Conservation (phyloP, 2,797 vertebrate genomes). For the Parauchenoglanis punctatus region DNA sequence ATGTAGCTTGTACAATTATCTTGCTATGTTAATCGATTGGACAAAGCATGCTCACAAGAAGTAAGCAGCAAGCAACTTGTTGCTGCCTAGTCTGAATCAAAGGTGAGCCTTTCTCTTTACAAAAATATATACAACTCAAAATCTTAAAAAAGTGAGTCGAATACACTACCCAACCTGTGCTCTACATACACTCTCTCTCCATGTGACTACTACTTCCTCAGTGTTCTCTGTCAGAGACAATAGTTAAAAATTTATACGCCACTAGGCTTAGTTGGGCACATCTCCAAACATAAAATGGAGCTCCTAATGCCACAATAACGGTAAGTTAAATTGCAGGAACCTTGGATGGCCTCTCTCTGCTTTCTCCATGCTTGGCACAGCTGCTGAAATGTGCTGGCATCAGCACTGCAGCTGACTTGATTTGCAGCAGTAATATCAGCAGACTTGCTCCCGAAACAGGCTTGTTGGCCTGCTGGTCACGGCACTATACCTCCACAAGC, state of each 20-base stretch:
- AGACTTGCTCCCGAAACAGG: slow-evolving; percentile 24
- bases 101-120: not conserved
- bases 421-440: slow-evolving; percentile 51
- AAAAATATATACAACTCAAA: not conserved
- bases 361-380: slow-evolving; percentile 37
- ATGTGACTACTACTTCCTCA: not conserved
- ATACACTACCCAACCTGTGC: not conserved
- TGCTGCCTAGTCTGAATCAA: not conserved
- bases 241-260: not conserved
- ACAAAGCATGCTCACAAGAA: not conserved
- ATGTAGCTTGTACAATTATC: not conserved
- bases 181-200: not conserved
- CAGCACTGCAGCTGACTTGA: slow-evolving; percentile 45
- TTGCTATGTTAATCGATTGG: not conserved
- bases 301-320: slow-evolving; percentile 25
- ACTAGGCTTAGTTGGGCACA: slow-evolving; percentile 6
- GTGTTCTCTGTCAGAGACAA: slow-evolving; percentile 27
- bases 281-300: slow-evolving; percentile 28
- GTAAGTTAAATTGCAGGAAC: slow-evolving; percentile 32
- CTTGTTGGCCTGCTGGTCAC: slow-evolving; percentile 30
- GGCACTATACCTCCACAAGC: slow-evolving; percentile 14
- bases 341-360: slow-evolving; percentile 10
- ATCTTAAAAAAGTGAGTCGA: not conserved
- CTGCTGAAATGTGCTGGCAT: slow-evolving; percentile 20
- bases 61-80: not conserved